Percentiles rank a stretch among this genome's conserved stretches.
These are phyloP conservation scores for Sclerurus mexicanus DNA, from an alignment of 2,113 vertebrate species.

Conservation along the genomic window DNA sequence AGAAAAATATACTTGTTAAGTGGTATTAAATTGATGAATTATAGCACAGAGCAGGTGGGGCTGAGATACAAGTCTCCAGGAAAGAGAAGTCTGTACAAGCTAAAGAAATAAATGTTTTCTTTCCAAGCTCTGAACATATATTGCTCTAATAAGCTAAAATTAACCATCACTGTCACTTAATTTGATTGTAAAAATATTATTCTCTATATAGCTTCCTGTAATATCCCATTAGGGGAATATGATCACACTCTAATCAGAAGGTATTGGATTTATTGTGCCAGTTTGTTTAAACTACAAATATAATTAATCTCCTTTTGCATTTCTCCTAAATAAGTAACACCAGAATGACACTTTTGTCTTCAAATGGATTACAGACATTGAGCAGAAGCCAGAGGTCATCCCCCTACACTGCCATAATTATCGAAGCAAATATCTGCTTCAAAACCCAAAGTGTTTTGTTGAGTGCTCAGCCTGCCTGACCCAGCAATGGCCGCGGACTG, in stretches of 20 bases:
- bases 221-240: slow-evolving; percentile 66
- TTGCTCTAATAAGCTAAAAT: slow-evolving; percentile 69
- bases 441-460: background rate
- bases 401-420: background rate
- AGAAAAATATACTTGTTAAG: slow-evolving; percentile 62
- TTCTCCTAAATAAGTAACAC: slow-evolving; percentile 33
- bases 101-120: slow-evolving; percentile 55
- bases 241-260: slow-evolving; percentile 52
- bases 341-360: background rate
- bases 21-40: slow-evolving; percentile 60
- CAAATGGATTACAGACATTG: background rate
- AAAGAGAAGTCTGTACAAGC: slow-evolving; percentile 20
- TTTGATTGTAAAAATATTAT: slow-evolving; percentile 71
- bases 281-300: slow-evolving; percentile 70
- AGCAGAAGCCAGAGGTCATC: slow-evolving; percentile 16
- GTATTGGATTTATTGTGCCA: slow-evolving; percentile 59
- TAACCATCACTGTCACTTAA: slow-evolving; percentile 62
- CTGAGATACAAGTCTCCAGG: slow-evolving; percentile 10
- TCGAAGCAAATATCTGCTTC: background rate
- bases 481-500: background rate
- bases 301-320: slow-evolving; percentile 46
- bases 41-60: background rate
- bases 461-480: background rate
- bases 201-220: slow-evolving; percentile 61
- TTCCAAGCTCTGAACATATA: slow-evolving; percentile 39